Evolutionary conservation across 2,888 invertebrate species (phyloP), one percentile per base, ranked within the genome.

Genomic region (Muschampia plurimacula): DNA sequence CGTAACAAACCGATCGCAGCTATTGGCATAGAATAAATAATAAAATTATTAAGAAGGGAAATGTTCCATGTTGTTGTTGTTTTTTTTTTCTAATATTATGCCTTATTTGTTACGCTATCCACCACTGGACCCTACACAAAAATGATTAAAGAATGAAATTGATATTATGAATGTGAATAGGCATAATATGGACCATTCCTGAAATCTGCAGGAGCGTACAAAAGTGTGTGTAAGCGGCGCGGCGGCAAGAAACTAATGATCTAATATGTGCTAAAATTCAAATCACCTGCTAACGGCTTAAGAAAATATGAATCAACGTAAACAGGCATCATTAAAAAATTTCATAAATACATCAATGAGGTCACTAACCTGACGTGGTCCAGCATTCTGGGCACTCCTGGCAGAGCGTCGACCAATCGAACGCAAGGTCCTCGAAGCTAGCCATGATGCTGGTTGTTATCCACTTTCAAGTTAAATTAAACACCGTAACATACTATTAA

Each of bases 351-450:
- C 32, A 63, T 66, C 28, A 67, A 52, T 39, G 41, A 81, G 84
- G 79, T 86, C 83, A 83, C 94, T 95, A 83, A 96, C 96, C 96
- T 92, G 95, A 92, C 44, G 90, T 82, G 46, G 96, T 95, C 96
- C 96, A 96, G 87, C 95, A 95, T 79, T 95, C 95, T 36, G 95
- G 91, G 77, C 95, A 95, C 77, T 96, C 95, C 88, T 95, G 95
- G 84, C 95, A 95, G 72, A 96, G 93, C 86, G 95, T 90, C 79
- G 94, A 93, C 96, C 96, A 96, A 86, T 96, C 96, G 85, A 95
- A 93, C 83, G 95, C 92, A 80, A 96, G 93, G 84, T 96, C 96
- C 82, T 95, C 92, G 86, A 95, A 95, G 86, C 95, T 95, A 82
- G 96, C 96, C 96, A 96, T 96, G 75, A 69, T 75, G 83, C 82